Percentiles rank a stretch among this genome's conserved stretches.
phyloP scores from a whole-genome alignment of 2,888 invertebrate species.

The Copidosoma aretas region DNA sequence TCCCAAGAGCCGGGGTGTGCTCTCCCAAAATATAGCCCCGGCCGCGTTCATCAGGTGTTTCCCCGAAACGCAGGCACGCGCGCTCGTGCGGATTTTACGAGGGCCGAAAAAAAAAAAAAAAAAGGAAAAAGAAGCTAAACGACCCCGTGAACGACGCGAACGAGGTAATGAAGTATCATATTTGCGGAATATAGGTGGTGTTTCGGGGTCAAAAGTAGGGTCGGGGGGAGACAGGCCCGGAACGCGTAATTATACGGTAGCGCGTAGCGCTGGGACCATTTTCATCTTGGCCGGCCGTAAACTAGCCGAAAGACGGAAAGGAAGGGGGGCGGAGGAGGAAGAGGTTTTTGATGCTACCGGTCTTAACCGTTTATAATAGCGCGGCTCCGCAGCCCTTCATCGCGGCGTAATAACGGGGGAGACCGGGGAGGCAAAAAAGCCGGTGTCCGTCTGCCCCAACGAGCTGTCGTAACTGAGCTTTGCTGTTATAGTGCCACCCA shows the following conservation, averaged over 20 bases:
- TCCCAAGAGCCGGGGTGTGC: slow-evolving; percentile 18
- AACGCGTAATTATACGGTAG: slow-evolving; percentile 62
- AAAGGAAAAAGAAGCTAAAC: too few species aligned
- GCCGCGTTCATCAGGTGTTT: slow-evolving; percentile 33
- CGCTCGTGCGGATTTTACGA: too few species aligned
- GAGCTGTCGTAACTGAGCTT: slow-evolving; percentile 54
- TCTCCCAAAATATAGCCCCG: slow-evolving; percentile 23
- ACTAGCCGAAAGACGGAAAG: slow-evolving; percentile 50
- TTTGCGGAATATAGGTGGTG: slow-evolving; percentile 49
- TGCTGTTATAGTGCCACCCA: slow-evolving; percentile 11
- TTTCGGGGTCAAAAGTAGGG: slow-evolving; percentile 52
- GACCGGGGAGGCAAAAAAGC: slow-evolving; percentile 2
- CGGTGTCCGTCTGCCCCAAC: slow-evolving; percentile 43
- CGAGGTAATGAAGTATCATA: slow-evolving; percentile 40
- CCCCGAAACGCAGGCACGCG: slow-evolving; percentile 25
- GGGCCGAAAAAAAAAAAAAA: slow-evolving; percentile 29
- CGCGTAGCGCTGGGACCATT: slow-evolving; percentile 49
- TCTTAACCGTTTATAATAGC: slow-evolving; percentile 59
- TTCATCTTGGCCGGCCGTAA: slow-evolving; percentile 57
- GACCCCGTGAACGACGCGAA: slow-evolving; percentile 28
- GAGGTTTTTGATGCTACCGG: slow-evolving; percentile 53
- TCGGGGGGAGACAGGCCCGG: slow-evolving; percentile 42
- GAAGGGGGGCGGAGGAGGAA: not conserved
- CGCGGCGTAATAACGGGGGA: slow-evolving; percentile 56
- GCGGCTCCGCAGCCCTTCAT: slow-evolving; percentile 41